Base-by-base conservation (phyloP, 2,888 invertebrate species). In the Andrena minutula region DNA sequence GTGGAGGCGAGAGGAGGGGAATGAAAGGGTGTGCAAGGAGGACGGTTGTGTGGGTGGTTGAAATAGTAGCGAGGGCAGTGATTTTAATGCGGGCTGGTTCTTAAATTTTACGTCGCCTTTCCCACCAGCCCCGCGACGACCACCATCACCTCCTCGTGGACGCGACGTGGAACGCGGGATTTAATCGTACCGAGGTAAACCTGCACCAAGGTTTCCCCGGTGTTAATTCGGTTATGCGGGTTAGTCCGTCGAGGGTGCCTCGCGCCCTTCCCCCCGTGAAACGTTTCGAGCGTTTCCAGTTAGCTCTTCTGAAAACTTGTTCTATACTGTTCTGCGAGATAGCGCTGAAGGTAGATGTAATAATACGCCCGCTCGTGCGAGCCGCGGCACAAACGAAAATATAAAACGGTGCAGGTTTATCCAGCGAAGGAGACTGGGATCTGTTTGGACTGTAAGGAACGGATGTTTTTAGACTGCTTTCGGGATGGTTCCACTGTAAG, bases 51-150 rank as follows among this genome's bases (percentile, higher is more conserved):
- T 79, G 79, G 85, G 74, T 73, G 84, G 83, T 82, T 82, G 88
- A 88, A 90, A 91, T 89, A 88, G 89, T 86, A 79, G 82, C 76
- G 70, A 76, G 75, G 86, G 91, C 90, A 90, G 91, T 92, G 92
- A 92, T 92, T 92, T 92, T 92, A 91, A 91, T 91, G 90, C 89
- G 89, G 88, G 87, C 75, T 41, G 88, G 88, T 90, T 91, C 90
- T 89, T 90, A 90, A 91, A 92, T 92, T 91, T 91, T 87, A 89
- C 88, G 88, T 87, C 84, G 77, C 69, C 73, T 72, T 81, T 71
- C 72, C 64, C 49, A 69, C 70, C 23, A 16, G 23, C 30, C 71
- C 47, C 79, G 35, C 58, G 74, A 76, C 74, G 35, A 72, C 77
- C 72, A 64, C 58, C 74, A 49, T 61, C 74, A 58, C 56, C 47